phyloP scores from a whole-genome alignment of 2,797 vertebrate species.

The Molossus alvarezi region DNA sequence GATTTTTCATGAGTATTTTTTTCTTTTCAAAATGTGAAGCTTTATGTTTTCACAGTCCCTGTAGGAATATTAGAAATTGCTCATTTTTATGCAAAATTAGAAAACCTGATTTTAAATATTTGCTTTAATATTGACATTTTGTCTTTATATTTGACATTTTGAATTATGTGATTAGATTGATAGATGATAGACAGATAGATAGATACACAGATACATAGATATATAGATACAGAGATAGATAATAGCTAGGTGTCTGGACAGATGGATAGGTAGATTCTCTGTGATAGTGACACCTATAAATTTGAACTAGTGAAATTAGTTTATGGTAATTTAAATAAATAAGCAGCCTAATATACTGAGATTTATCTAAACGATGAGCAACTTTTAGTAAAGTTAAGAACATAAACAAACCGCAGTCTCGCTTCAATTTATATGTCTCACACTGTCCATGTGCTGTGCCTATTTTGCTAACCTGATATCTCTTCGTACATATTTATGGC shows the following conservation, averaged over 20 bases:
- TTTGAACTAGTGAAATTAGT: background rate
- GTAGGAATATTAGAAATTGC: background rate
- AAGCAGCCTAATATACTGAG: background rate
- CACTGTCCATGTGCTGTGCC: background rate
- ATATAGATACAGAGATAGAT: background rate
- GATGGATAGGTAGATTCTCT: background rate
- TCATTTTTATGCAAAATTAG: constrained; percentile 16
- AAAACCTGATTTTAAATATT: background rate
- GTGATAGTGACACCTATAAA: background rate
- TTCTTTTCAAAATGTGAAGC: background rate
- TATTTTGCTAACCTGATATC: background rate
- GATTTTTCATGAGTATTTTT: background rate
- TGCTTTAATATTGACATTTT: background rate
- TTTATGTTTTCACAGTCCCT: background rate
- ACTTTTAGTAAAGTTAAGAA: constrained; percentile 11
- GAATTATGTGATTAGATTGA: background rate
- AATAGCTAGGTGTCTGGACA: background rate
- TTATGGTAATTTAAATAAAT: constrained; percentile 36
- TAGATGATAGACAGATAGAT: background rate
- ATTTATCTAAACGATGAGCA: constrained; percentile 30
- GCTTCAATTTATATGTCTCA: background rate
- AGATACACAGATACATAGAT: background rate
- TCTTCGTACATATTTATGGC: background rate
- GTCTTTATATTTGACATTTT: constrained; percentile 23
- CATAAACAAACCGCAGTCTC: background rate